These are phyloP conservation scores for Phalera bucephala DNA, from an alignment of 2,888 invertebrate species.

Conservation along the genomic window DNA sequence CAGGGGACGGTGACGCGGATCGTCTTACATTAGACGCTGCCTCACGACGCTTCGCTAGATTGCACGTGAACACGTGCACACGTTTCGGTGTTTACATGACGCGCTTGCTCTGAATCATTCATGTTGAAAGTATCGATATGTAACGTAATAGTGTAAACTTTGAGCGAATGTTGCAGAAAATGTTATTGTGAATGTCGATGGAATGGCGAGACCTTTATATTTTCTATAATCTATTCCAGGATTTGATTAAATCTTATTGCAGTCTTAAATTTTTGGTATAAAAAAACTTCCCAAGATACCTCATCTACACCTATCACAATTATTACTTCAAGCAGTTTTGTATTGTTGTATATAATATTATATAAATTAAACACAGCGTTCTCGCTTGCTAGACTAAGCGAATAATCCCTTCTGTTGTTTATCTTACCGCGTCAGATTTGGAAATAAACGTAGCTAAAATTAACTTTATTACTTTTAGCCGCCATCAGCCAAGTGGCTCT, in stretches of 20 bases:
- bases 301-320: too few species aligned
- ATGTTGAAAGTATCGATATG: neutral
- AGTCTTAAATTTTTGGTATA: too few species aligned
- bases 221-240: too few species aligned
- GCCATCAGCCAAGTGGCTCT: neutral
- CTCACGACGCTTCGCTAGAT: conserved; percentile 37
- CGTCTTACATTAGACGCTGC: conserved; percentile 32
- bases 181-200: too few species aligned
- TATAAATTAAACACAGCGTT: too few species aligned
- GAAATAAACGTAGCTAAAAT: neutral
- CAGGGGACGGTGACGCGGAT: conserved; percentile 34
- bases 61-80: conserved; percentile 39
- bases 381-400: too few species aligned
- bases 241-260: too few species aligned
- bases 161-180: neutral
- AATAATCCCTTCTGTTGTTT: too few species aligned
- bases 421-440: neutral
- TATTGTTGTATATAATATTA: too few species aligned
- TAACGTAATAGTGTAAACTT: neutral
- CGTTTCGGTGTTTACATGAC: conserved; percentile 11
- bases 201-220: too few species aligned
- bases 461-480: neutral
- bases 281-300: too few species aligned
- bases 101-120: conserved; percentile 10
- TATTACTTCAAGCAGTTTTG: too few species aligned